phyloP scores from a whole-genome alignment of 2,797 vertebrate genomes.

The Periophthalmus magnuspinnatus region DNA sequence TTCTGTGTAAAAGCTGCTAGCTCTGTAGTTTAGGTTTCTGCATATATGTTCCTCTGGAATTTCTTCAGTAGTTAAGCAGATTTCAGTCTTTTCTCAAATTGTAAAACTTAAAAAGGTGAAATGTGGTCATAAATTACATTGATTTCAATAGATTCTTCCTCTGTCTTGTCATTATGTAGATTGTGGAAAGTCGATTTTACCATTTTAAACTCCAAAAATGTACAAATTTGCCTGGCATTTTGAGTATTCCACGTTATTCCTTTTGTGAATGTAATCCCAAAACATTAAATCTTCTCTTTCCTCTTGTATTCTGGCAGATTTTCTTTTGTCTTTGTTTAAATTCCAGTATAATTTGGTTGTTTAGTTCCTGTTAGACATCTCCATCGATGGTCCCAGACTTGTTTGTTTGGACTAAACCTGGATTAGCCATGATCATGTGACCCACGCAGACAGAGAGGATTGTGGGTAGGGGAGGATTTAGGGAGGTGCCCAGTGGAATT shows the following conservation, averaged over 20 bases:
- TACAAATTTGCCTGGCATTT: too few species aligned
- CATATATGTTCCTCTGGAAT: too few species aligned
- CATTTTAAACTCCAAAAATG: background rate
- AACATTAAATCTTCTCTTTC: background rate
- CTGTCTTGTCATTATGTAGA: background rate
- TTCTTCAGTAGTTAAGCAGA: too few species aligned
- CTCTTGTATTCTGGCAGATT: background rate
- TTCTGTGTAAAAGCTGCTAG: too few species aligned
- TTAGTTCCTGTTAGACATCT: background rate
- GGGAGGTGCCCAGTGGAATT: background rate
- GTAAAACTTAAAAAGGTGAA: background rate
- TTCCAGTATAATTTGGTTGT: background rate
- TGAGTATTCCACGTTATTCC: background rate
- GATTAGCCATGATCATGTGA: background rate
- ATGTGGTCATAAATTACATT: background rate
- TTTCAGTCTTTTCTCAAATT: too few species aligned
- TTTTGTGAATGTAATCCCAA: background rate
- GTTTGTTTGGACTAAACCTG: constrained; percentile 8
- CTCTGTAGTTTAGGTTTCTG: too few species aligned
- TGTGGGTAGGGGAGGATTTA: background rate
- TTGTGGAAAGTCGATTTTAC: background rate
- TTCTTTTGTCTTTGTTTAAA: background rate
- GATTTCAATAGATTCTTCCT: background rate
- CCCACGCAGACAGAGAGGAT: background rate
- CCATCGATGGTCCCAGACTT: background rate